Base-by-base conservation (phyloP, 2,888 invertebrate species). In the Orchesellides sinensis region DNA sequence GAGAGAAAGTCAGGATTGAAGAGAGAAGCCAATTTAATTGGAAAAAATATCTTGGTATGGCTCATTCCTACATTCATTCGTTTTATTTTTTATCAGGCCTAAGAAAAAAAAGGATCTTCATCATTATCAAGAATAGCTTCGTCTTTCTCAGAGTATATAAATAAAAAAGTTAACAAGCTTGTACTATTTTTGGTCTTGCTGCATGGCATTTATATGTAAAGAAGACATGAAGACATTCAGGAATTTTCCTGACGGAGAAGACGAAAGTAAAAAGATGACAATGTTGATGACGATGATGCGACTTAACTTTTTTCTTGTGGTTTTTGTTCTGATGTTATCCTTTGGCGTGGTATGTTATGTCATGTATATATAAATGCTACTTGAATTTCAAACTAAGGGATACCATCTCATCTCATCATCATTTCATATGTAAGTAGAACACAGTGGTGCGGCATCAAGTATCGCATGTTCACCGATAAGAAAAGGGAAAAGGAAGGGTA, bases 131-230 rank as follows among this genome's bases (percentile, higher is more conserved):
- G 40, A 40, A n/a, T 40, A 40, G 40, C 10, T 40, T n/a, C n/a
- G n/a, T n/a, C n/a, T n/a, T n/a, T n/a, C n/a, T n/a, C n/a, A n/a
- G 40, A 40, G 40, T 10, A 40, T n/a, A n/a, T 40, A 40, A 40
- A 40, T 40, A 40, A 40, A 40, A 40, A 85, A 83, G 80, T 85
- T 85, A 85, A 85, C 84, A 86, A 86, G 83, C 83, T 83, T 82
- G 72, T 75, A 75, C 86, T 86, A 84, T 84, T 83, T 84, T 86
- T 84, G 86, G 86, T 84, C 78, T 73, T 70, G 40, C 40, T 40
- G n/a, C 10, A 40, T n/a, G n/a, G n/a, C n/a, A n/a, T n/a, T 5
- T 32, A 32, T 32, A 10, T 32, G 32, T 32, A 40, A 40, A 40
- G 40, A 40, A n/a, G 40, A 40, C n/a, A 40, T 40, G 40, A 40